Conservation (phyloP, 2,113 vertebrate genomes). For the Alouatta palliata region DNA sequence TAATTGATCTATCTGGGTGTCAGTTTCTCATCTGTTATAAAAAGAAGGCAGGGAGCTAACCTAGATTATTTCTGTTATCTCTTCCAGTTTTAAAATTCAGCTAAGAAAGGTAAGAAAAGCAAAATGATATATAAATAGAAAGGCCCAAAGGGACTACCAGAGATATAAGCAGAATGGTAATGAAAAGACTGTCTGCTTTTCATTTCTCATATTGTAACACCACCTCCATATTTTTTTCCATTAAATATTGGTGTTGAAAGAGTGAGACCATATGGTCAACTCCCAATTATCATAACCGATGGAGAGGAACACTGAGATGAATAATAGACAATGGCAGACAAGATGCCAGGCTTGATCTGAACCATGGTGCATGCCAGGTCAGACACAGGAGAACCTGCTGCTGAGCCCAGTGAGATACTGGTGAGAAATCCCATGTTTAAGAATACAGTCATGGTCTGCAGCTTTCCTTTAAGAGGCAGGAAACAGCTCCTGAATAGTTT, state of each 20-base stretch:
- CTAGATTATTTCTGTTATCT: slow-evolving; percentile 10
- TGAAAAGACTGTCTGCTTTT: slow-evolving; percentile 18
- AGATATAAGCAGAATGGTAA: not conserved
- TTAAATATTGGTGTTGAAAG: slow-evolving; percentile 53
- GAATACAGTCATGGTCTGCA: not conserved
- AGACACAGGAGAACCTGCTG: not conserved
- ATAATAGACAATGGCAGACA: not conserved
- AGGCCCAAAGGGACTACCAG: not conserved
- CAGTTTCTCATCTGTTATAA: slow-evolving; percentile 29
- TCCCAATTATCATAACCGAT: slow-evolving; percentile 30
- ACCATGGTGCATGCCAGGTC: not conserved
- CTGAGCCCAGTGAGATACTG: not conserved
- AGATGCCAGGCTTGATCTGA: not conserved
- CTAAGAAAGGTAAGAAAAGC: slow-evolving; percentile 32
- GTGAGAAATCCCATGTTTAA: not conserved
- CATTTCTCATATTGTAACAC: not conserved
- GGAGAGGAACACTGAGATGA: slow-evolving; percentile 27
- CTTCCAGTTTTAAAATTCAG: slow-evolving; percentile 31
- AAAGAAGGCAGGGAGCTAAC: not conserved
- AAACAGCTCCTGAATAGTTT: not conserved
- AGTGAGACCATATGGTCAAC: slow-evolving; percentile 52
- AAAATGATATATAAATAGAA: not conserved
- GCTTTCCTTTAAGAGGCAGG: not conserved
- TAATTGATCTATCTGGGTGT: not conserved
- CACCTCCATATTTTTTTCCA: slow-evolving; percentile 42